Evolutionary conservation across 2,113 vertebrate species (phyloP).

Genomic region (Charadrius vociferus): DNA sequence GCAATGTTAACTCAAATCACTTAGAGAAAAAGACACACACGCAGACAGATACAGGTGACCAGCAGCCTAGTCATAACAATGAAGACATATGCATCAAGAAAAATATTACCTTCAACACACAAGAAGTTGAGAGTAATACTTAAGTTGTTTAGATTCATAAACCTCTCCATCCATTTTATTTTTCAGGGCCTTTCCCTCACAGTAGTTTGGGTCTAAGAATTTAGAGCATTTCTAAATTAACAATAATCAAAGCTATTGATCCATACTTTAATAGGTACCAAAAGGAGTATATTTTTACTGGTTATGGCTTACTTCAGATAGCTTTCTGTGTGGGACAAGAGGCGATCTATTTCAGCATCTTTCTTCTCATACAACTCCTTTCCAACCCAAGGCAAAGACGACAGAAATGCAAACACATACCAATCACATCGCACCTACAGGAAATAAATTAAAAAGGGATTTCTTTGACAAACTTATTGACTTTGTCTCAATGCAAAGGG

Average conservation of each 20-base stretch:
- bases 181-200: background rate
- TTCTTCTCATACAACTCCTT: slow-evolving; percentile 95
- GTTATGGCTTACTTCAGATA: slow-evolving; percentile 85
- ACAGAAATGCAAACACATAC: slow-evolving; percentile 91
- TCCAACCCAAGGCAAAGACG: slow-evolving; percentile 92
- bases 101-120: background rate
- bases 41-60: background rate
- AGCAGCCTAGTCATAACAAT: background rate
- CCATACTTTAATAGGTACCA: background rate
- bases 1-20: background rate
- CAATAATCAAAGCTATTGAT: background rate
- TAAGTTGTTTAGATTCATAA: background rate
- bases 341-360: slow-evolving; percentile 92
- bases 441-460: background rate
- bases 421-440: slow-evolving; percentile 90
- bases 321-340: slow-evolving; percentile 88
- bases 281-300: background rate
- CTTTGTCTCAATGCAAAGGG: background rate
- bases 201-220: background rate
- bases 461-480: background rate
- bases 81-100: background rate
- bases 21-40: background rate
- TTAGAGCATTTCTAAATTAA: background rate
- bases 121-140: background rate
- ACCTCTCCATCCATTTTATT: background rate